These are phyloP conservation scores for Drosophila bocki DNA, from an alignment of 1,140 invertebrate genomes.

Conservation along the genomic window DNA sequence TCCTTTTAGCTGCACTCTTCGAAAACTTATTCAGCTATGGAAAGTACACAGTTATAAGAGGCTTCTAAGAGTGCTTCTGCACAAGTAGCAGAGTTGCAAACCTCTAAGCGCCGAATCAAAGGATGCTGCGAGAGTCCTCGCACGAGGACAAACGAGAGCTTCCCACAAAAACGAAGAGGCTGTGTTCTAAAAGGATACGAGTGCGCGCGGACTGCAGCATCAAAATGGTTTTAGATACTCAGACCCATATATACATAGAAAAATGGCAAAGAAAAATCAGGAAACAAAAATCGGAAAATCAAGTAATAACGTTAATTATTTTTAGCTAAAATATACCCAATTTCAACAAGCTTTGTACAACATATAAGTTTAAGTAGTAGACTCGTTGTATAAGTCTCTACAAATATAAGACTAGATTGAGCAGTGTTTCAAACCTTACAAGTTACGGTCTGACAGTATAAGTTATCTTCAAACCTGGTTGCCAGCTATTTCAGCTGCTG, in stretches of 20 bases:
- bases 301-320: background rate
- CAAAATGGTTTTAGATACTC: slow-evolving; percentile 61
- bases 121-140: slow-evolving; percentile 50
- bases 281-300: background rate
- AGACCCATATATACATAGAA: slow-evolving; percentile 19
- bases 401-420: background rate
- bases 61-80: slow-evolving; percentile 61
- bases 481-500: background rate
- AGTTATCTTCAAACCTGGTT: slow-evolving; percentile 23
- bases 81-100: slow-evolving; percentile 56
- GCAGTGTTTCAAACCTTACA: slow-evolving; percentile 45
- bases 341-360: background rate
- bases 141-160: slow-evolving; percentile 6
- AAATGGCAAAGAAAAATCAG: background rate
- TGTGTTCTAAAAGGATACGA: slow-evolving; percentile 65
- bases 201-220: slow-evolving; percentile 17
- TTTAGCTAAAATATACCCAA: too few species aligned
- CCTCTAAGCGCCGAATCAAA: slow-evolving; percentile 46
- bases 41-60: slow-evolving; percentile 10
- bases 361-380: background rate
- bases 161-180: slow-evolving; percentile 36
- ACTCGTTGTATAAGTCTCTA: background rate
- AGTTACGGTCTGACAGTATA: slow-evolving; percentile 8
- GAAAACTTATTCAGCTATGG: slow-evolving; percentile 66
- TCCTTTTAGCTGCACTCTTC: slow-evolving; percentile 9